These are phyloP conservation scores for Morinoia aosen DNA, from an alignment of 2,888 invertebrate species.

Conservation along the genomic window DNA sequence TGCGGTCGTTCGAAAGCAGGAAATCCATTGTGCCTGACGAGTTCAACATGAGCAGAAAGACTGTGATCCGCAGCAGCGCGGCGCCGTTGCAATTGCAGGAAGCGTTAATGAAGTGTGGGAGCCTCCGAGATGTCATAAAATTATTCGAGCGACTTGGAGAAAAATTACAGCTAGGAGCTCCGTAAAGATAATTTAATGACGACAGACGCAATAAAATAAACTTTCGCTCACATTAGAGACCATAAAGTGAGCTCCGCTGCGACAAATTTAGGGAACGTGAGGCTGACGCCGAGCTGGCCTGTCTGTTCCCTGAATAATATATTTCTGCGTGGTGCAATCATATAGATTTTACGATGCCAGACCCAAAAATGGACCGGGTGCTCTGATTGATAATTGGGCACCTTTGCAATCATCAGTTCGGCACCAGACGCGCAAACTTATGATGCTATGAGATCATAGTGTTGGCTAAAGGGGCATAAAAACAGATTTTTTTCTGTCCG, in stretches of 20 bases:
- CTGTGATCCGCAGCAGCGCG: too few relatives aligned
- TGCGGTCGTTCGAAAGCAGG: not conserved
- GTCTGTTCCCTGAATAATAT: not conserved
- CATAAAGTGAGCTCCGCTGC: conserved; percentile 12
- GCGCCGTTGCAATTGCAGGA: not conserved
- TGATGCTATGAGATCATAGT: not conserved
- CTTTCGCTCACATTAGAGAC: conserved; percentile 38
- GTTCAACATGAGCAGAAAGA: too few relatives aligned
- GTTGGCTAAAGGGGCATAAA: not conserved
- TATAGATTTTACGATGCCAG: not conserved
- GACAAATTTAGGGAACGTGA: conserved; percentile 4
- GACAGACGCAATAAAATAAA: not conserved
- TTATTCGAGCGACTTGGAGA: not conserved
- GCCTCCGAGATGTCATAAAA: not conserved
- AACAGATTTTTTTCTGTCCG: not conserved
- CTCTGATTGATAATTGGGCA: not conserved
- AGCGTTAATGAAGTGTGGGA: not conserved
- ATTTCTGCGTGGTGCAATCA: not conserved
- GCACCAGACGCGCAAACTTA: not conserved
- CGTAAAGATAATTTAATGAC: conserved; percentile 44
- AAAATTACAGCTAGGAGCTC: not conserved
- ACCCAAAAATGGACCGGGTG: not conserved
- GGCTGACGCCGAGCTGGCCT: not conserved
- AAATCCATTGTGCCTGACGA: too few relatives aligned
- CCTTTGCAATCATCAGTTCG: not conserved